Percentiles rank a stretch among this genome's conserved stretches.
These are phyloP conservation scores for Drosophila borborema DNA, from an alignment of 2,888 invertebrate species.

Conservation along the genomic window DNA sequence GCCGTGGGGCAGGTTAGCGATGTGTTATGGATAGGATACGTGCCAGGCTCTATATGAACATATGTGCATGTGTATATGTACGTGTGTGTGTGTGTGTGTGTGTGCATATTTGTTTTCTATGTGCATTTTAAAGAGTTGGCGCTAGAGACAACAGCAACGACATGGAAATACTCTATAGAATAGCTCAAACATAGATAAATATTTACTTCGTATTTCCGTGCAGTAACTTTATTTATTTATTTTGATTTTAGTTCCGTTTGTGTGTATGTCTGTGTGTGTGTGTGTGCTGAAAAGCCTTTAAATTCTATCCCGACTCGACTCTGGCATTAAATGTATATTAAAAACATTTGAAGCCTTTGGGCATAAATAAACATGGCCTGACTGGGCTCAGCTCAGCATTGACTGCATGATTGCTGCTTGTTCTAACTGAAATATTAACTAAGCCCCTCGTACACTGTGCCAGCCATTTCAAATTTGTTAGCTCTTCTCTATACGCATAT, in stretches of 20 bases:
- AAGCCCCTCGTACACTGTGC: not conserved
- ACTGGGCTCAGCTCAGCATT: not conserved
- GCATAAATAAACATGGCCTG: not conserved
- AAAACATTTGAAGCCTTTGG: slow-evolving; percentile 14
- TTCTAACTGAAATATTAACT: slow-evolving; percentile 2
- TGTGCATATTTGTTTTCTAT: slow-evolving; percentile 6
- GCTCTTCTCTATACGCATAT: not conserved
- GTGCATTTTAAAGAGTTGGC: slow-evolving; percentile 23
- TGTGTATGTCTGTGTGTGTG: not conserved
- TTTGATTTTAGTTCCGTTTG: not conserved
- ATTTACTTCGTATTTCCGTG: not conserved
- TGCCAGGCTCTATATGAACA: slow-evolving; percentile 3
- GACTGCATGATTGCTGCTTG: not conserved
- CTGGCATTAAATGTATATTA: slow-evolving; percentile 7
- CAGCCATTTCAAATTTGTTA: not conserved
- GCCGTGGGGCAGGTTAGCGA: slow-evolving; percentile 37
- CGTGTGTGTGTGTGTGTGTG: not conserved
- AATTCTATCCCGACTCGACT: not conserved
- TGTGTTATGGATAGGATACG: slow-evolving; percentile 42
- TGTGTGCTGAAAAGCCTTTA: not conserved
- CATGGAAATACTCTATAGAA: not conserved
- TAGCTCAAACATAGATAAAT: slow-evolving; percentile 8
- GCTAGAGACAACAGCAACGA: not conserved
- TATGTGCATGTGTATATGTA: not conserved
- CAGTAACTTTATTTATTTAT: slow-evolving; percentile 4